phyloP scores from a whole-genome alignment of 2,113 vertebrate species.

The Apteryx owenii region DNA sequence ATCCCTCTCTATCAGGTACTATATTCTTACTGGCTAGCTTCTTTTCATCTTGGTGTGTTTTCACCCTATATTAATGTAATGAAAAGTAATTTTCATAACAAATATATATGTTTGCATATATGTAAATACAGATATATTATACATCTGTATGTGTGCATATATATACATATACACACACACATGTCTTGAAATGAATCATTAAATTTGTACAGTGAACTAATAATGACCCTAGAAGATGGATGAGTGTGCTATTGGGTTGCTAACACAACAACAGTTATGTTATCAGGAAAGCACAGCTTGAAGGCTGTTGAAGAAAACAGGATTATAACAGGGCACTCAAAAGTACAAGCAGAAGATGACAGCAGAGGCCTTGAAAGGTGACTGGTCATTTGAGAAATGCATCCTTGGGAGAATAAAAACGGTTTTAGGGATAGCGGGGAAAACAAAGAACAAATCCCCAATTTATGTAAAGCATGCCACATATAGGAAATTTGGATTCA shows the following conservation, averaged over 20 bases:
- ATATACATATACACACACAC: neutral
- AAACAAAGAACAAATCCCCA: neutral
- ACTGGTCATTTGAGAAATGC: too few species aligned
- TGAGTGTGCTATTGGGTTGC: neutral
- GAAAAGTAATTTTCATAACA: neutral
- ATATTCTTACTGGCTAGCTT: too few species aligned
- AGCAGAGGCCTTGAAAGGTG: too few species aligned
- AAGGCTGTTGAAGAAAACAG: neutral
- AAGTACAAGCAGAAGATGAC: neutral
- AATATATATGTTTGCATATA: neutral
- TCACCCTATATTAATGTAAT: too few species aligned
- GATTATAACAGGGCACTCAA: neutral
- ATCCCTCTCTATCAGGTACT: neutral
- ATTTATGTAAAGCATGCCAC: neutral
- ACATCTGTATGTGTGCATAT: neutral
- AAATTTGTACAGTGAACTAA: neutral
- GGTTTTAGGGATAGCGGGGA: neutral
- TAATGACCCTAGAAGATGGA: neutral
- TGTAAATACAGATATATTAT: too few species aligned
- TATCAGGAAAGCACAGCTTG: neutral
- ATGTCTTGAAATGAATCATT: neutral
- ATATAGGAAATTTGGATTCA: neutral
- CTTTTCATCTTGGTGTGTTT: neutral
- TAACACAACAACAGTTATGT: neutral
- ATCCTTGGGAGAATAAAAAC: neutral